Evolutionary conservation across 1,140 invertebrate genomes (phyloP).

Genomic region (Druon quercuslanigerum): DNA sequence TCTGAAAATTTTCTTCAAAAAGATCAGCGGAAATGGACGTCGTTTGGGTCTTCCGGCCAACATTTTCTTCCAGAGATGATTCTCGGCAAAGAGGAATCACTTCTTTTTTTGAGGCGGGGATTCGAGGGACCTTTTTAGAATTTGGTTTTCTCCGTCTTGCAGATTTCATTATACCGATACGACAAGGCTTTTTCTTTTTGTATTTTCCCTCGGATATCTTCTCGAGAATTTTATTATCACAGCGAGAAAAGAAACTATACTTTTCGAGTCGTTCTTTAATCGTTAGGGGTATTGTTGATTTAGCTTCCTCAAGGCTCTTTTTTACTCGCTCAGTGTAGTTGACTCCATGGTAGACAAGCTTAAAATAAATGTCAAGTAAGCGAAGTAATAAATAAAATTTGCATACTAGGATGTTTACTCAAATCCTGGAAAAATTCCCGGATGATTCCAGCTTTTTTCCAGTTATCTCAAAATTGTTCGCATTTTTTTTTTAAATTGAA

Average conservation of each 20-base stretch:
- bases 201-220: too few species aligned
- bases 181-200: neutral
- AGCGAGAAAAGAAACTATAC: constrained; percentile 72
- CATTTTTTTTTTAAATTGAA: too few species aligned
- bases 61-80: too few species aligned
- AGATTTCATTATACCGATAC: neutral
- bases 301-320: constrained; percentile 56
- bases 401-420: neutral
- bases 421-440: too few species aligned
- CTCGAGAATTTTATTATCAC: constrained; percentile 45
- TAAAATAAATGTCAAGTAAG: neutral
- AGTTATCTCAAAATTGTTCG: too few species aligned
- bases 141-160: neutral
- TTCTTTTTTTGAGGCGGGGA: neutral
- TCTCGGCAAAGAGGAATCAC: neutral
- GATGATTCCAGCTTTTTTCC: too few species aligned
- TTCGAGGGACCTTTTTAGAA: neutral
- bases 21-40: too few species aligned
- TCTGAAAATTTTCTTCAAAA: too few species aligned
- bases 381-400: neutral
- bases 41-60: too few species aligned
- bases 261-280: constrained; percentile 67
- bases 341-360: neutral
- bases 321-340: neutral
- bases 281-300: constrained; percentile 65